These are phyloP conservation scores for Escarpia spicata DNA, from an alignment of 2,888 invertebrate species.

Conservation along the genomic window DNA sequence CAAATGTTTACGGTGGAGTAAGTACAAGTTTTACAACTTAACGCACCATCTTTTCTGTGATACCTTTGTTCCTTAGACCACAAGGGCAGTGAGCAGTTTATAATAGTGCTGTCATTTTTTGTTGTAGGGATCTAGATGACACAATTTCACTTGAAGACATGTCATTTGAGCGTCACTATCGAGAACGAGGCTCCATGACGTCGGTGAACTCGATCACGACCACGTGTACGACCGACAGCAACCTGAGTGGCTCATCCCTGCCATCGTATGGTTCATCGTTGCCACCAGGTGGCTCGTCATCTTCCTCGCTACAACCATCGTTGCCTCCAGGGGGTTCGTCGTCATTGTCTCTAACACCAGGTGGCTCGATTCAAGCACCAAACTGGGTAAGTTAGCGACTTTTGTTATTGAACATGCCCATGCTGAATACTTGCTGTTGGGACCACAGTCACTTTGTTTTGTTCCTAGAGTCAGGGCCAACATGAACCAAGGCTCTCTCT, in stretches of 20 bases:
- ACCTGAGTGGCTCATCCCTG: conserved; percentile 75
- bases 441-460: neutral
- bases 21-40: neutral
- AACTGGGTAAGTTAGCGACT: neutral
- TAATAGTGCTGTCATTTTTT: neutral
- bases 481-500: no score
- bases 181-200: conserved; percentile 71
- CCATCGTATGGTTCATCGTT: neutral
- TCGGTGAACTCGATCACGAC: conserved; percentile 69
- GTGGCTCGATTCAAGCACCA: neutral
- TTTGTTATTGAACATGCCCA: neutral
- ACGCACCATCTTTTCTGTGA: neutral
- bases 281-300: neutral
- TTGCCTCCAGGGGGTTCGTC: neutral
- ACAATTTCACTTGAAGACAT: conserved; percentile 71
- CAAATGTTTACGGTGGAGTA: no score
- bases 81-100: neutral
- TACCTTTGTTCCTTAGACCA: neutral
- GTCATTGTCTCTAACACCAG: neutral
- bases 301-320: neutral
- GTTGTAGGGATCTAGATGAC: conserved; percentile 85
- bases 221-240: conserved; percentile 91
- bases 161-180: conserved; percentile 37
- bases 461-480: no score
- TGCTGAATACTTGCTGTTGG: neutral